Conservation (phyloP, 2,888 invertebrate species). For the Priocnemis perturbator region DNA sequence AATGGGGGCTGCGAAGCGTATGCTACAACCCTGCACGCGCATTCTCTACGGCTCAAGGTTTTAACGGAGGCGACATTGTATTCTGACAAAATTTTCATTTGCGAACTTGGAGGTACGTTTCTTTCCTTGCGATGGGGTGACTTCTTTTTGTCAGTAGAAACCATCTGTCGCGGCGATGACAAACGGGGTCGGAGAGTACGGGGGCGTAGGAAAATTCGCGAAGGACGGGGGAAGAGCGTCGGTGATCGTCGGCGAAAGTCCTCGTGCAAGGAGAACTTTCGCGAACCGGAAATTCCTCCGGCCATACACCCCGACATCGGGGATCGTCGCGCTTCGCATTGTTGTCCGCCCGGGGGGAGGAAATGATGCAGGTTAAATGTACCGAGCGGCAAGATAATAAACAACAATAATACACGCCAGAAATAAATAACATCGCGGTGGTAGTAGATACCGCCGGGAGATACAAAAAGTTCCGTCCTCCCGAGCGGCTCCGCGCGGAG, state of each 20-base stretch:
- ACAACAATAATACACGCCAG: conserved; percentile 67
- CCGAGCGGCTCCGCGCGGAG: conserved; percentile 38
- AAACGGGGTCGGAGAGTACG: not conserved
- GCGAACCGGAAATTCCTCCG: conserved; percentile 40
- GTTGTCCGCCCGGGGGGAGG: conserved; percentile 35
- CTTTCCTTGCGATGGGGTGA: not conserved
- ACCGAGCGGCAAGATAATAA: conserved; percentile 68
- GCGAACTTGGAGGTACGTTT: no score
- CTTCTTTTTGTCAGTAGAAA: not conserved
- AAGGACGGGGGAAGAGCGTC: not conserved
- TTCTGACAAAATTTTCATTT: no score
- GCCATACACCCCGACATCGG: conserved; percentile 36
- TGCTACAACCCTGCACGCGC: no score
- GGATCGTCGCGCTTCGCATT: conserved; percentile 39
- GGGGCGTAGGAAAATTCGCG: not conserved
- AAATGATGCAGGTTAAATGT: conserved; percentile 70
- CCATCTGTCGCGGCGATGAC: not conserved
- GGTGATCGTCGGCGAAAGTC: not conserved
- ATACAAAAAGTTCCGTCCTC: conserved; percentile 59
- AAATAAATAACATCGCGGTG: conserved; percentile 63
- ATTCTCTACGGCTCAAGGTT: no score
- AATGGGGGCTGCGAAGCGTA: no score
- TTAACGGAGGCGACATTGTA: no score
- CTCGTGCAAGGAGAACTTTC: not conserved
- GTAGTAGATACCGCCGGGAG: conserved; percentile 50